phyloP scores from a whole-genome alignment of 2,888 invertebrate species.

The Mimumesa dahlbomi region DNA sequence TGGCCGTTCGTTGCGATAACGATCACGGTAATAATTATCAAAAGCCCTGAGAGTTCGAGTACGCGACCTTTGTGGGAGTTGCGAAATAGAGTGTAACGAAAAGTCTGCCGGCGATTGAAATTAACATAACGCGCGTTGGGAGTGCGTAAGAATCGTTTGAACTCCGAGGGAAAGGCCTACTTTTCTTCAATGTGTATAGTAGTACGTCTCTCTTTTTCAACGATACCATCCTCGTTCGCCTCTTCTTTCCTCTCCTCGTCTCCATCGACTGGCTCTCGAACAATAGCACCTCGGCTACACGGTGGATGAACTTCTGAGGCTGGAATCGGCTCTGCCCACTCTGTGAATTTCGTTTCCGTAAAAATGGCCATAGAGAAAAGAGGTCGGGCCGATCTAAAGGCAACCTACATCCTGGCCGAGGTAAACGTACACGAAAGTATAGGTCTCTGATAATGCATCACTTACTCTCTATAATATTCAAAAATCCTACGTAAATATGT shows the following conservation, averaged over 20 bases:
- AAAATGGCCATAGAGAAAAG: slow-evolving; percentile 61
- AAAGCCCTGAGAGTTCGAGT: slow-evolving; percentile 20
- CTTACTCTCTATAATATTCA: slow-evolving; percentile 25
- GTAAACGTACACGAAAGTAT: slow-evolving; percentile 52
- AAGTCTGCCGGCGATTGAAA: slow-evolving; percentile 58
- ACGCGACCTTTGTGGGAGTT: slow-evolving; percentile 55
- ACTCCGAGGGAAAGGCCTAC: slow-evolving; percentile 61
- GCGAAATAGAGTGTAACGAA: slow-evolving; percentile 55
- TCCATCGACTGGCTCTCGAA: slow-evolving; percentile 56
- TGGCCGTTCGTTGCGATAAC: too few relatives aligned
- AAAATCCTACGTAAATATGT: slow-evolving; percentile 53
- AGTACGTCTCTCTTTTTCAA: slow-evolving; percentile 37
- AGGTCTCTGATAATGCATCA: slow-evolving; percentile 44
- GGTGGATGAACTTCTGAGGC: slow-evolving; percentile 68
- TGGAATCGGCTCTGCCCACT: slow-evolving; percentile 69
- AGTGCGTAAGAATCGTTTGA: slow-evolving; percentile 59
- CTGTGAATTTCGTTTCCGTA: slow-evolving; percentile 65
- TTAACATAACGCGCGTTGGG: slow-evolving; percentile 46
- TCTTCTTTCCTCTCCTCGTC: slow-evolving; percentile 41
- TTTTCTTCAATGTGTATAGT: slow-evolving; percentile 47
- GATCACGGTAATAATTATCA: slow-evolving; percentile 45
- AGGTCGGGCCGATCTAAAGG: slow-evolving; percentile 65
- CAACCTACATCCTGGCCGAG: slow-evolving; percentile 63
- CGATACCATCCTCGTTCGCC: slow-evolving; percentile 47
- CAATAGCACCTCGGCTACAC: slow-evolving; percentile 67